Evolutionary conservation across 2,888 invertebrate species (phyloP), one percentile per base, ranked within the genome.

Genomic region (Halictus quadricinctus): DNA sequence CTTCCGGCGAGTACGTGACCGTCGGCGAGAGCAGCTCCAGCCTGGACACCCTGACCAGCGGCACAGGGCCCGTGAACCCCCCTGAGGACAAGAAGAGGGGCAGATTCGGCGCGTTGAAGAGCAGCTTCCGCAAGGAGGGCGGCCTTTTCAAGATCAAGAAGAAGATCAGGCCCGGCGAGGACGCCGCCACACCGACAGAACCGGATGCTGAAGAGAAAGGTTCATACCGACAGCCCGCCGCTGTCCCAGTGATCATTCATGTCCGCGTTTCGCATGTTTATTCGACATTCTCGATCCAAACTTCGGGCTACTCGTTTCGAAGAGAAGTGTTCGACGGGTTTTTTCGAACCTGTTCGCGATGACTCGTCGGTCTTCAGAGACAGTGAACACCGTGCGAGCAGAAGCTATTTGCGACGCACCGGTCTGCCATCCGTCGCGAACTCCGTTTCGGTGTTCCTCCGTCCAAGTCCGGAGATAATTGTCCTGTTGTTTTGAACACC

Each of bases 21-120:
- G 92, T 91, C 36, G 91, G 83, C n/a, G 93, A 90, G 46, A 93
- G 93, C 69, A 93, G 91, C 81, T 93, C 93, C 48, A 93, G 93
- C 58, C 84, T 94, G 86, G 93, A 94, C 83, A 92, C 93, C 0
- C 79, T 93, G 25, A 89, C 90, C 48, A 88, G 84, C n/a, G 85
- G 76, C 12, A 80, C 80, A 10, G 76, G 58, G 4, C n/a, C 58
- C 12, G n/a, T 66, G 2, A 18, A 79, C 5, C 0, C 74, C 8
- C 29, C 7, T 41, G 74, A 89, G 25, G 90, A 91, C 8, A 91
- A 90, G 84, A 93, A 90, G 84, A 92, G 89, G 80, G 92, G 93
- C 43, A 90, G 93, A 46, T 93, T 94, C 85, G 92, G 87, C 12
- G 91, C 91, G 6, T 72, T 94, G 64, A 94, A 91, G 83, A 92